Evolutionary conservation across 2,797 vertebrate species (phyloP).

Genomic region (Nannoperca australis): DNA sequence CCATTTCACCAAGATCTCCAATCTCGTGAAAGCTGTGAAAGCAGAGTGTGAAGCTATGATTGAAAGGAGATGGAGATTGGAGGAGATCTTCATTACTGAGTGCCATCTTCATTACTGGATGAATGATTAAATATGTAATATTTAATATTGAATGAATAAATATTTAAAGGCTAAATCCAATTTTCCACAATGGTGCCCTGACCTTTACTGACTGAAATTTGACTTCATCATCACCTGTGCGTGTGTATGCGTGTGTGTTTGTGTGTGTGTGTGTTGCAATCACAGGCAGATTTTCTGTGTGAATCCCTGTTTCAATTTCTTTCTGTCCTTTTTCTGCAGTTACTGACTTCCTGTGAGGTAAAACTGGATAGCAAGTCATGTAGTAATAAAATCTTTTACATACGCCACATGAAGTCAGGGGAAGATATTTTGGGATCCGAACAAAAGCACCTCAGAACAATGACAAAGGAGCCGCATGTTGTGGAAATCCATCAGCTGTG

Average conservation of each 20-base stretch:
- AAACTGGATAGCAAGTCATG: conserved; percentile 43
- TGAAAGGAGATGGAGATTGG: neutral
- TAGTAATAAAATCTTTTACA: conserved; percentile 3
- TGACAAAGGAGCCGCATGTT: conserved; percentile 31
- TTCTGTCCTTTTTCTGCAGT: neutral
- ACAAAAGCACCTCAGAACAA: conserved; percentile 52
- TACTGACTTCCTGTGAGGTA: conserved; percentile 30
- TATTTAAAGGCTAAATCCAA: conserved; percentile 42
- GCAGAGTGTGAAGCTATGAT: neutral
- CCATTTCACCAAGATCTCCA: neutral
- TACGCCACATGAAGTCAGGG: conserved; percentile 27
- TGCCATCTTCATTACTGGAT: conserved; percentile 30
- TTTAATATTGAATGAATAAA: conserved; percentile 28
- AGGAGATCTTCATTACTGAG: conserved; percentile 2
- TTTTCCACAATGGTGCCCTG: conserved; percentile 18
- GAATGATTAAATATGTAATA: conserved; percentile 31
- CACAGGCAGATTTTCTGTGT: neutral
- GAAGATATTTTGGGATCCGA: conserved; percentile 55
- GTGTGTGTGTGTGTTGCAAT: neutral
- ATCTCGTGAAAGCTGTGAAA: neutral
- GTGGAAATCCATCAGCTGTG: conserved; percentile 59
- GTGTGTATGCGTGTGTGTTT: conserved; percentile 6
- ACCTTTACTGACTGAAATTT: conserved; percentile 26
- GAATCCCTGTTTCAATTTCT: neutral
- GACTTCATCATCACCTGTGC: neutral